A percentile compares a stretch with the other conserved stretches of the same genome.
phyloP scores from a whole-genome alignment of 1,140 invertebrate genomes.

The Plodia interpunctella region DNA sequence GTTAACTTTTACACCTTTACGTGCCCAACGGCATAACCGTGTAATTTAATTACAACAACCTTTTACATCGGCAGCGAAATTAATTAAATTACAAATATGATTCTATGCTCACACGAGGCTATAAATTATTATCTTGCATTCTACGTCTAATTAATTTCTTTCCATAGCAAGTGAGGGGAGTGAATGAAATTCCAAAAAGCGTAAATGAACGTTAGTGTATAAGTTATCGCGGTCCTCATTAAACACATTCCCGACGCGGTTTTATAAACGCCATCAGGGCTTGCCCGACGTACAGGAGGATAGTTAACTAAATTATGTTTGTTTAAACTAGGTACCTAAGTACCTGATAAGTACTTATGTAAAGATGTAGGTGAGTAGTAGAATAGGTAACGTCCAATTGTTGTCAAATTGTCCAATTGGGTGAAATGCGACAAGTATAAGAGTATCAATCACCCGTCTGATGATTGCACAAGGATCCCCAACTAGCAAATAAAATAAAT shows the following conservation, averaged over 20 bases:
- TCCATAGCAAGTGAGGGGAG: constrained; percentile 46
- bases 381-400: too few species aligned
- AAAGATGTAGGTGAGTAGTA: too few species aligned
- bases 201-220: constrained; percentile 61
- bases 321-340: not conserved
- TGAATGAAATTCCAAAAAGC: constrained; percentile 67
- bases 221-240: constrained; percentile 59
- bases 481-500: too few species aligned
- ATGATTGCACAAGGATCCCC: too few species aligned
- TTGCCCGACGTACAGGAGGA: not conserved
- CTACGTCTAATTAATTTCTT: constrained; percentile 66
- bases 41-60: not conserved
- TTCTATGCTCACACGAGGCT: constrained; percentile 5
- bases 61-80: not conserved
- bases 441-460: too few species aligned
- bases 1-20: constrained; percentile 5
- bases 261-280: constrained; percentile 37
- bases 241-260: constrained; percentile 47
- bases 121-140: constrained; percentile 33
- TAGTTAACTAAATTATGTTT: not conserved
- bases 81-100: constrained; percentile 4
- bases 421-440: too few species aligned
- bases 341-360: too few species aligned
- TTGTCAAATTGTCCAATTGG: too few species aligned
- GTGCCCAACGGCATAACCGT: not conserved